Evolutionary conservation across 2,797 vertebrate species (phyloP), one percentile per base, ranked within the genome.

Genomic region (Hippocampus kuda): DNA sequence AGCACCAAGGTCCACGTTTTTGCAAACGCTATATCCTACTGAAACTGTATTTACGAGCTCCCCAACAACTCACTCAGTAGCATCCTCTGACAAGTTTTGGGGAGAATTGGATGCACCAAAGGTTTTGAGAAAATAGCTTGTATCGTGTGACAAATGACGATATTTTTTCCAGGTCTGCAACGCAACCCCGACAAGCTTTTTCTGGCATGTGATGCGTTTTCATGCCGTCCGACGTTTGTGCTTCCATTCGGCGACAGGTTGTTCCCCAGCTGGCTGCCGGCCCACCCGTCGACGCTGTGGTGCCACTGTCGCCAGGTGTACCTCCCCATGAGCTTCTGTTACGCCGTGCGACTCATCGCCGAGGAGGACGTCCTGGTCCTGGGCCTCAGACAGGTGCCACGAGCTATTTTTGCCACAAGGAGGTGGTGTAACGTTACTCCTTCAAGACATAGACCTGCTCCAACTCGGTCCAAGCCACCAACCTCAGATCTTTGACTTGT

Each of bases 281-380:
- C 92, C 0, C 95, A 98, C 66, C 96, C 96, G 0, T 97, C 95
- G 5, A 93, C 91, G 0, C 85, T 99, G 62, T 99, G 97, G 96
- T 99, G 96, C 77, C 97, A 99, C 88, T 98, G 96, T 72, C 93
- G 97, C 15, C 96, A 99, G 86, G 95, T 98, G 38, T 98, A 98
- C 79, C 91, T 99, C 34, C 94, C 96, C 26, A 99, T 99, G 97
- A 96, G 95, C 86, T 98, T 94, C 87, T 98, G 96, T 72, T 98
- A 98, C 0, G 94, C 93, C 2, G 87, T 79, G 27, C 88, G 94
- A 34, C 88, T 98, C 44, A 73, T 80, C 0, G 94, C 93, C 0
- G 71, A 89, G 0, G 94, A 95, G 75, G 97, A 98, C 1, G 75
- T 89, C 0, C 89, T 98, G 5, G 72, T 98, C 56, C 87, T 79